Conservation (phyloP, 2,113 vertebrate genomes). For the Dicerorhinus sumatrensis region DNA sequence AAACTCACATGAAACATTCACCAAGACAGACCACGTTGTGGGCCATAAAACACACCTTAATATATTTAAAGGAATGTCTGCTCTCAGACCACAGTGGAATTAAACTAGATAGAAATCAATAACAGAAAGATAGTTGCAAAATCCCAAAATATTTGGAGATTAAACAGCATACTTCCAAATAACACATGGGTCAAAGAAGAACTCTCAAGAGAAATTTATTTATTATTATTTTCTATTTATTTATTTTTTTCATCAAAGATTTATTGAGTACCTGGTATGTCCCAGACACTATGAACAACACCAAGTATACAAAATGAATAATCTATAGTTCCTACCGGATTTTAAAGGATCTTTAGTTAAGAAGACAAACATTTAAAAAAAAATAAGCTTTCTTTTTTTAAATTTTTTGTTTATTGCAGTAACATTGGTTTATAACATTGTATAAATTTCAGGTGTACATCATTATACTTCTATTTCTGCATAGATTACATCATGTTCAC, state of each 20-base stretch:
- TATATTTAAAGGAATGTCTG: not conserved
- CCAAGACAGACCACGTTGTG: not conserved
- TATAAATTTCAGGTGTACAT: too few relatives aligned
- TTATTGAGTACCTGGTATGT: not conserved
- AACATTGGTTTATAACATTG: too few relatives aligned
- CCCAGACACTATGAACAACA: not conserved
- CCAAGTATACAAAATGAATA: not conserved
- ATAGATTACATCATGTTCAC: too few relatives aligned
- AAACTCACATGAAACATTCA: not conserved
- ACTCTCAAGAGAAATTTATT: too few relatives aligned
- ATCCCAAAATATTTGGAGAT: not conserved
- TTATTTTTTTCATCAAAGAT: constrained; percentile 10
- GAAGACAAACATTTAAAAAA: not conserved
- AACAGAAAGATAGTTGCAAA: not conserved
- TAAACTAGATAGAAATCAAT: not conserved
- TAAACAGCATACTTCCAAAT: not conserved
- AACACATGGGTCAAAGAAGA: not conserved
- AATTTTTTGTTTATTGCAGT: too few relatives aligned
- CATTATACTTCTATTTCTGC: too few relatives aligned
- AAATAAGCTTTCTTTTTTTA: not conserved
- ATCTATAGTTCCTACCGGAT: not conserved
- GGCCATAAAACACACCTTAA: not conserved
- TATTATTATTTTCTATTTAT: not conserved
- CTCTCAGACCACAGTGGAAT: not conserved
- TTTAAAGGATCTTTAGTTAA: constrained; percentile 13